Evolutionary conservation across 2,797 vertebrate species (phyloP), one percentile per base, ranked within the genome.

Genomic region (Percopsis omiscomaycus): DNA sequence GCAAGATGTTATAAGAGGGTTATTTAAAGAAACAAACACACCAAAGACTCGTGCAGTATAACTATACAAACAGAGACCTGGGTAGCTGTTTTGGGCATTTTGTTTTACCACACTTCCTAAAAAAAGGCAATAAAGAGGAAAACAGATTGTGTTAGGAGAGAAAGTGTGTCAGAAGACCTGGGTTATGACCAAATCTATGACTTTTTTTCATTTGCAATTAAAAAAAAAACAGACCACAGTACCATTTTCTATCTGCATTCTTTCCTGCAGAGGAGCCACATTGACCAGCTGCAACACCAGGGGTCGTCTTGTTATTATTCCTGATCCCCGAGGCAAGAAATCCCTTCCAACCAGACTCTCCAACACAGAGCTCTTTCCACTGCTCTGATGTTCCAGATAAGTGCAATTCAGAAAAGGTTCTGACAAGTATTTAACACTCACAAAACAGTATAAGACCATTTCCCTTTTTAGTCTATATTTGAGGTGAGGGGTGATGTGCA

Each of bases 351-450:
- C 93, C 67, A 95, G 84, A 63, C 92, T 93, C 85, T 94, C 93
- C 85, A 95, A 48, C 61, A 95, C 92, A 0, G 94, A 94, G 69
- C 93, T 95, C 84, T 94, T 95, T 30, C 93, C 93, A 69, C 94
- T 94, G 83, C 93, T 94, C 93, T 95, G 90, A 89, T 59, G 30
- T 12, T 54, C 14, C 29, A 86, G 27, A 81, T 12, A 10, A 63
- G 9, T 66, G 14, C 8, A 50, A 46, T 32, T 73, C 10, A 70
- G 45, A 16, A 37, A 0, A n/a, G 11, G 58, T 54, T n/a, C n/a
- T 53, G 56, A 44, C 42, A 58, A 5, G 42, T 16, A 8, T 58
- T 9, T 12, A 58, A 58, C 12, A 4, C 29, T 42, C 8, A 12
- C 12, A 48, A 15, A 13, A 15, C 12, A 13, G 11, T n/a, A 48